phyloP scores from a whole-genome alignment of 2,888 invertebrate genomes.

The Leptarthrus brevirostris region DNA sequence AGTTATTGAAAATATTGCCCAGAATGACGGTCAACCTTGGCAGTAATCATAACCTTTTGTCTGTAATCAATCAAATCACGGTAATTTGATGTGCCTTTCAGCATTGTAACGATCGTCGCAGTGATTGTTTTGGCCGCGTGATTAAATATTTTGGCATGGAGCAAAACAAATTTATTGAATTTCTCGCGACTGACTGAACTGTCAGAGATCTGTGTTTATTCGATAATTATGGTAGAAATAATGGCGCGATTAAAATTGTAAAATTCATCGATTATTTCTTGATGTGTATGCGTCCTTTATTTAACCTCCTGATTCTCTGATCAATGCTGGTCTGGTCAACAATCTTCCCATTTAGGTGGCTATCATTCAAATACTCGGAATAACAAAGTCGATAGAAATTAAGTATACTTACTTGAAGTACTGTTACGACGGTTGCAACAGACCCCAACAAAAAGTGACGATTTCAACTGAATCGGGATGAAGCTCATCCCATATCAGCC shows the following conservation, averaged over 20 bases:
- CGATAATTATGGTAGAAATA: background rate
- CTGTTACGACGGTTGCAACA: slow-evolving; percentile 22
- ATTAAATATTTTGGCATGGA: slow-evolving; percentile 8
- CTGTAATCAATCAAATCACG: slow-evolving; percentile 10
- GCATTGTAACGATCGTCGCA: background rate
- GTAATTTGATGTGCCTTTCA: background rate
- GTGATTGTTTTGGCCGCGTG: background rate
- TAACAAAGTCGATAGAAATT: slow-evolving; percentile 7
- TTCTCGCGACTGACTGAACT: background rate
- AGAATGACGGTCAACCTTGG: background rate
- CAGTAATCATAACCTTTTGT: background rate
- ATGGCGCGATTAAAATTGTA: background rate
- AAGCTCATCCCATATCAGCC: slow-evolving; percentile 4
- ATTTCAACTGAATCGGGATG: slow-evolving; percentile 19
- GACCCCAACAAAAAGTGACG: background rate
- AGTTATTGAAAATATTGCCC: background rate
- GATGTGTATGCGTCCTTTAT: background rate
- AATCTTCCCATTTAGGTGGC: slow-evolving; percentile 8
- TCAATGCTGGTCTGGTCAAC: background rate
- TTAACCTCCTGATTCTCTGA: background rate
- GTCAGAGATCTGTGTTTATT: background rate
- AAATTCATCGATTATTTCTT: background rate
- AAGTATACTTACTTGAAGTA: slow-evolving; percentile 32
- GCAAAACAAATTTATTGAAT: background rate
- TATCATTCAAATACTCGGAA: slow-evolving; percentile 21